These are phyloP conservation scores for Lophochroa leadbeateri DNA, from an alignment of 2,113 vertebrate genomes.

Conservation along the genomic window DNA sequence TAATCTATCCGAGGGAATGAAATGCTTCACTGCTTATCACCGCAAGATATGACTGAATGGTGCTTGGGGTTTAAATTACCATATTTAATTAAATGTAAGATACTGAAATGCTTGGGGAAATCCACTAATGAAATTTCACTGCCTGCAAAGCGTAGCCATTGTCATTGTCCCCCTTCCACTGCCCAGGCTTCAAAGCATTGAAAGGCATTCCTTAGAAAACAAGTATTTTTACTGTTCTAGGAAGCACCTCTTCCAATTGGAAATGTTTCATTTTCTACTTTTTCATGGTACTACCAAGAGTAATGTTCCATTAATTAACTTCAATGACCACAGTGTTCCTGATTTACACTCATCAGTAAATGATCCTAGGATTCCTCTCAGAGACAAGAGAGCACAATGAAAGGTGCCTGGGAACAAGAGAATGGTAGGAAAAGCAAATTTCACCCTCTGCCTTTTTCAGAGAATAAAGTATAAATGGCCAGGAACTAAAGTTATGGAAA, in stretches of 20 bases:
- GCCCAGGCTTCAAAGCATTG: not conserved
- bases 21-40: constrained; percentile 39
- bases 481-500: not conserved
- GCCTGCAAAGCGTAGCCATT: constrained; percentile 11
- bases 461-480: not conserved
- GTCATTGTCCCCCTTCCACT: not conserved
- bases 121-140: constrained; percentile 32
- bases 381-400: not conserved
- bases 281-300: not conserved
- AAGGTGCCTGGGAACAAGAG: not conserved
- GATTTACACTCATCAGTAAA: not conserved
- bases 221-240: not conserved
- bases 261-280: not conserved
- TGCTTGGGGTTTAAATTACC: constrained; percentile 50
- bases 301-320: not conserved
- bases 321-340: not conserved
- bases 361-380: not conserved
- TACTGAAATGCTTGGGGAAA: constrained; percentile 29
- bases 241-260: not conserved
- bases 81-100: constrained; percentile 66
- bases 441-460: not conserved
- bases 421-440: not conserved
- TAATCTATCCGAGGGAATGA: constrained; percentile 35
- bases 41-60: not conserved
- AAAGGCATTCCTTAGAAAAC: not conserved